These are phyloP conservation scores for Sinocyclocheilus rhinocerous DNA, from an alignment of 2,113 vertebrate genomes.

Conservation along the genomic window DNA sequence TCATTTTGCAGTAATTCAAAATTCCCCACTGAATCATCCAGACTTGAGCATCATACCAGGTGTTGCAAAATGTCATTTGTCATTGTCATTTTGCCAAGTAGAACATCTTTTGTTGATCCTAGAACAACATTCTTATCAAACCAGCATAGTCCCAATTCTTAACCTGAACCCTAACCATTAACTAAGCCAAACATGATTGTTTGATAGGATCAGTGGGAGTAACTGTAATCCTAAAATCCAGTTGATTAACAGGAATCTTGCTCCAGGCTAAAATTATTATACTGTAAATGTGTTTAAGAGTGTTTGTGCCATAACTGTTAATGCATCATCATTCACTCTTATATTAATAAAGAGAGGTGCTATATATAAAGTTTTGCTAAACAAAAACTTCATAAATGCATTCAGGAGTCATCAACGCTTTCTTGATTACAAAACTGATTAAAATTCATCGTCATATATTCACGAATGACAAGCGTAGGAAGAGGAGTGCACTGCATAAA, in stretches of 20 bases:
- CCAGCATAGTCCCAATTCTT: not conserved
- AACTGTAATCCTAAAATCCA: not conserved
- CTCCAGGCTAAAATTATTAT: not conserved
- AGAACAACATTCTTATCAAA: not conserved
- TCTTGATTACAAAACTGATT: slow-evolving; percentile 22
- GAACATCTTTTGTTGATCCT: not conserved
- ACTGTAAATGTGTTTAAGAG: not conserved
- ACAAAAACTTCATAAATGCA: not conserved
- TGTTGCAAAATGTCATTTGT: no score
- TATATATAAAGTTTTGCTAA: not conserved
- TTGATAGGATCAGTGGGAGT: not conserved
- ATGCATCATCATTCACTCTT: not conserved
- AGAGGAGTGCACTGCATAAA: slow-evolving; percentile 11
- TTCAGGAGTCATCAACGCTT: not conserved
- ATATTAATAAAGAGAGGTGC: not conserved
- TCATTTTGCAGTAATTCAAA: not conserved
- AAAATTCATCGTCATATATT: slow-evolving; percentile 22
- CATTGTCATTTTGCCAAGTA: not conserved
- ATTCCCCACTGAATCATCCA: not conserved
- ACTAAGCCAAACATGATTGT: not conserved
- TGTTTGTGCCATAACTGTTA: not conserved
- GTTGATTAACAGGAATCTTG: not conserved
- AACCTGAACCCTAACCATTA: not conserved
- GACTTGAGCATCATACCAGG: not conserved
- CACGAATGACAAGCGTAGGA: slow-evolving; percentile 7